These are phyloP conservation scores for Platycheirus rosarum DNA, from an alignment of 2,888 invertebrate species.

Conservation along the genomic window DNA sequence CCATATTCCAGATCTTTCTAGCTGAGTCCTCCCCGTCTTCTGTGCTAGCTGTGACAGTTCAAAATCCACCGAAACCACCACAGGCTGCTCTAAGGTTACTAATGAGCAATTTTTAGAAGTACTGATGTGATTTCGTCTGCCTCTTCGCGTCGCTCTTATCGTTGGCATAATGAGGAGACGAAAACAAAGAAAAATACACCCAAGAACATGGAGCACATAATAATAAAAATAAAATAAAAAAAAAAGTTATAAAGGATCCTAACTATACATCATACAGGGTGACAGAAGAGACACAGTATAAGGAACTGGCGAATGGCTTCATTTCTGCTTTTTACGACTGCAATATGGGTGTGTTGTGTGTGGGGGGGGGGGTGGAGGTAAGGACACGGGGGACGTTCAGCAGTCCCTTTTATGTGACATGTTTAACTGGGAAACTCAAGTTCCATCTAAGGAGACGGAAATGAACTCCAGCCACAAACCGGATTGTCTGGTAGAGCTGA, in stretches of 20 bases:
- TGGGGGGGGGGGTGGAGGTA: constrained; percentile 3
- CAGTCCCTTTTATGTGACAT: constrained; percentile 55
- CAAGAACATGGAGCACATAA: constrained; percentile 51
- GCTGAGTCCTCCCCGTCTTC: constrained; percentile 1
- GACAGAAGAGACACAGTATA: constrained; percentile 34
- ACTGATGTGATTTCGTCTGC: constrained; percentile 44
- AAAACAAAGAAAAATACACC: constrained; percentile 56
- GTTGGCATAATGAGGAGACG: constrained; percentile 54
- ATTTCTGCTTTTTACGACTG: constrained; percentile 44
- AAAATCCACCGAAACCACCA: constrained; percentile 25
- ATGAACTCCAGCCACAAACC: constrained; percentile 70
- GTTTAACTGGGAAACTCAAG: constrained; percentile 59
- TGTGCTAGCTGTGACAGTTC: constrained; percentile 16
- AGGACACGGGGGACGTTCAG: background rate
- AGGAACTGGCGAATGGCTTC: constrained; percentile 56
- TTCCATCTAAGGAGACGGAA: constrained; percentile 65
- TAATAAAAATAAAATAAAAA: constrained; percentile 33
- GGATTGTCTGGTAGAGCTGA: constrained; percentile 72
- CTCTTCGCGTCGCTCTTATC: constrained; percentile 34
- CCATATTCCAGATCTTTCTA: no score
- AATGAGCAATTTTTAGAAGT: constrained; percentile 66
- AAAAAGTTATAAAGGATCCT: constrained; percentile 10
- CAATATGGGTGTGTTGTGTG: constrained; percentile 15
- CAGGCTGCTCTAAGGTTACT: constrained; percentile 48
- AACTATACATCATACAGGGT: constrained; percentile 51